These are phyloP conservation scores for Asbolus verrucosus DNA, from an alignment of 1,140 invertebrate genomes.

Conservation along the genomic window DNA sequence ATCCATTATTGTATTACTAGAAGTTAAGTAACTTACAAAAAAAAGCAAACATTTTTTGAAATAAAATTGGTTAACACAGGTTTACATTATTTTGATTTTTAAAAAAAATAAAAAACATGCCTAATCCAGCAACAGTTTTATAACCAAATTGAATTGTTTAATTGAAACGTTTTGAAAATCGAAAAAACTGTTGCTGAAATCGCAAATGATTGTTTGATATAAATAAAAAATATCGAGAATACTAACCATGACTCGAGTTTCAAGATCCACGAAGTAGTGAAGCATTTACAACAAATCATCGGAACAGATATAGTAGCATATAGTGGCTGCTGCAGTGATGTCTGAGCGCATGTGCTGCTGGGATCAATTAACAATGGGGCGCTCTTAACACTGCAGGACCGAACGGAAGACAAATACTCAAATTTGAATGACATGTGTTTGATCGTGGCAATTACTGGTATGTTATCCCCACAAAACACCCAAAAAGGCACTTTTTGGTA, in stretches of 20 bases:
- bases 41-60: too few species aligned
- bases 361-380: constrained; percentile 37
- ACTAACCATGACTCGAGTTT: constrained; percentile 63
- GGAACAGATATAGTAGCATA: constrained; percentile 63
- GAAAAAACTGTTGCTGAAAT: constrained; percentile 50
- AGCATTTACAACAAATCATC: constrained; percentile 56
- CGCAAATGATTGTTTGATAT: constrained; percentile 38
- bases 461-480: neutral
- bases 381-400: constrained; percentile 61
- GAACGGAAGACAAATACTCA: constrained; percentile 62
- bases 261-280: constrained; percentile 57
- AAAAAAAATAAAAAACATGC: constrained; percentile 1
- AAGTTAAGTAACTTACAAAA: too few species aligned
- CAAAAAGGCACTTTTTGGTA: neutral
- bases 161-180: too few species aligned
- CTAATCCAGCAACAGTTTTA: neutral
- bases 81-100: constrained; percentile 19
- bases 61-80: constrained; percentile 27
- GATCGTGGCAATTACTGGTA: constrained; percentile 31
- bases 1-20: too few species aligned
- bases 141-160: neutral
- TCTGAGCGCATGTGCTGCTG: constrained; percentile 41
- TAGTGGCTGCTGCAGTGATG: constrained; percentile 62
- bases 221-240: constrained; percentile 58
- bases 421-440: constrained; percentile 59